phyloP scores from a whole-genome alignment of 2,888 invertebrate species.

The Xanthia togata region DNA sequence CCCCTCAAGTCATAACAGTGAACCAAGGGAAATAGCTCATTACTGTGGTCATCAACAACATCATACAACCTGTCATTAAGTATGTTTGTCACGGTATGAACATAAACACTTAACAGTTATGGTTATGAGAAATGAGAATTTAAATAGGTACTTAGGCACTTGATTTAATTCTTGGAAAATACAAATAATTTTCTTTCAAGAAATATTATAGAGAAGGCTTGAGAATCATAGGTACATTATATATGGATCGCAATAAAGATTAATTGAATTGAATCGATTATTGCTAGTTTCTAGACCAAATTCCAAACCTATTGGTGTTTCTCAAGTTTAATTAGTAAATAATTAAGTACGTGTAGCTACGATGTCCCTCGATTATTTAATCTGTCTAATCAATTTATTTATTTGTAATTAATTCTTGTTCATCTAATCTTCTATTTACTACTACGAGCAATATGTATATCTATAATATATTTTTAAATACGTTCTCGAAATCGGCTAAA shows the following conservation, averaged over 20 bases:
- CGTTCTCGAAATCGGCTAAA: too few species aligned
- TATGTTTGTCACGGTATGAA: slow-evolving; percentile 37
- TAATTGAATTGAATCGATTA: background rate
- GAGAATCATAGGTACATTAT: background rate
- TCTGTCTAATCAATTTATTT: too few species aligned
- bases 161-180: background rate
- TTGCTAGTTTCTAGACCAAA: background rate
- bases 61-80: slow-evolving; percentile 31
- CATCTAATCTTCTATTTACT: too few species aligned
- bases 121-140: background rate
- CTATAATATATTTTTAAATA: too few species aligned
- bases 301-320: too few species aligned
- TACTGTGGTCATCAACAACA: slow-evolving; percentile 35
- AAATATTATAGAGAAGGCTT: background rate
- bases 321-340: too few species aligned
- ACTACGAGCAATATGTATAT: too few species aligned
- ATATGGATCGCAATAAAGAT: too few species aligned
- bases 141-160: background rate
- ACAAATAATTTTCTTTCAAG: background rate
- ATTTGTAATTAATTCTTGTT: too few species aligned
- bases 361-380: too few species aligned
- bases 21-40: slow-evolving; percentile 36
- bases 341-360: background rate
- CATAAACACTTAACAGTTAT: background rate
- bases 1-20: slow-evolving; percentile 4